Conservation (phyloP, 2,888 invertebrate species). For the Limenitis arthemis region DNA sequence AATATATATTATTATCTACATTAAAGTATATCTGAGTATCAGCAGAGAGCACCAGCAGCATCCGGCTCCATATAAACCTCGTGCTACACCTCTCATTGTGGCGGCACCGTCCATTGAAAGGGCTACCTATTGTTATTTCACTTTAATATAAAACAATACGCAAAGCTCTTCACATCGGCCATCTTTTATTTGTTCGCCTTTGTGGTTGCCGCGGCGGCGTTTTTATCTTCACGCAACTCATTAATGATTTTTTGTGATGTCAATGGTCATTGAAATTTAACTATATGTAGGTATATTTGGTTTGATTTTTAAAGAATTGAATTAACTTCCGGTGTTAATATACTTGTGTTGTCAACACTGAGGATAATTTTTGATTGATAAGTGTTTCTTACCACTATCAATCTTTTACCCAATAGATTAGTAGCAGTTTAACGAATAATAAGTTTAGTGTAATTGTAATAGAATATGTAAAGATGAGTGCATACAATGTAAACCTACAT, state of each 20-base stretch:
- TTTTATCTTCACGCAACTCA: slow-evolving; percentile 61
- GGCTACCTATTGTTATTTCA: slow-evolving; percentile 71
- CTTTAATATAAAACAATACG: slow-evolving; percentile 70
- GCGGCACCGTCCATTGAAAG: slow-evolving; percentile 67
- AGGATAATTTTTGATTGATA: too few relatives aligned
- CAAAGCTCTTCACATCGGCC: slow-evolving; percentile 55
- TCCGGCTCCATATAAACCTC: slow-evolving; percentile 36
- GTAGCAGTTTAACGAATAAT: too few relatives aligned
- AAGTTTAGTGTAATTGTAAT: too few relatives aligned
- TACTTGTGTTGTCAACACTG: too few relatives aligned
- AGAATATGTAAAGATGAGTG: too few relatives aligned
- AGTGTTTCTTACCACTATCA: too few relatives aligned
- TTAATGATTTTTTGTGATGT: slow-evolving; percentile 46
- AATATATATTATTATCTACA: background rate
- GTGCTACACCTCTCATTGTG: slow-evolving; percentile 52
- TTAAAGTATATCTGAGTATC: background rate
- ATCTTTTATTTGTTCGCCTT: slow-evolving; percentile 63
- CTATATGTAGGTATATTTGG: slow-evolving; percentile 17
- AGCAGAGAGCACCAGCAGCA: background rate
- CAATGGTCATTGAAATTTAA: slow-evolving; percentile 32
- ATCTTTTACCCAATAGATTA: too few relatives aligned
- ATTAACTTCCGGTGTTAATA: too few relatives aligned
- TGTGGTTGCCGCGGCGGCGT: slow-evolving; percentile 55
- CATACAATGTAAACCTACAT: too few relatives aligned
- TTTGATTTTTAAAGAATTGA: slow-evolving; percentile 32